phyloP scores from a whole-genome alignment of 2,888 invertebrate genomes.

The Colostygia pectinataria region DNA sequence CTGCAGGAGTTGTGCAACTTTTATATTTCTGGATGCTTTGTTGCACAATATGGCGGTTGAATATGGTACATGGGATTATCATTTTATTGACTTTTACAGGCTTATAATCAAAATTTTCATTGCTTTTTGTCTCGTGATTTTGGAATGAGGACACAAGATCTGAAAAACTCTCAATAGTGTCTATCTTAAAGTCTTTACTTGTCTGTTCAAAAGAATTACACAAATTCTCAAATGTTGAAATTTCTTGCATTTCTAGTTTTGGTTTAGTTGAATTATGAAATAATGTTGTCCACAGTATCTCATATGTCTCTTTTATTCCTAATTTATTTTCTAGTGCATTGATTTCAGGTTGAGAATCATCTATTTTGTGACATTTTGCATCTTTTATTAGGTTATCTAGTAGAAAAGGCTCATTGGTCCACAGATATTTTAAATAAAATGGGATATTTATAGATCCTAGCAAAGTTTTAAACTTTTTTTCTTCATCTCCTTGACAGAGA shows the following conservation, averaged over 20 bases:
- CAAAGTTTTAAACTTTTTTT: slow-evolving; percentile 80
- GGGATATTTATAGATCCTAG: slow-evolving; percentile 80
- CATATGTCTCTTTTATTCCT: slow-evolving; percentile 17
- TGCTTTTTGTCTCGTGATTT: slow-evolving; percentile 21
- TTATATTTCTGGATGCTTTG: slow-evolving; percentile 4
- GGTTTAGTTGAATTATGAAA: slow-evolving; percentile 30
- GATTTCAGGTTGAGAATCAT: background rate
- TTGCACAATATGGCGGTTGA: slow-evolving; percentile 10
- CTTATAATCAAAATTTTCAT: slow-evolving; percentile 6
- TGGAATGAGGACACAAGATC: slow-evolving; percentile 18
- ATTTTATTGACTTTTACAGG: slow-evolving; percentile 13
- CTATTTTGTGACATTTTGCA: slow-evolving; percentile 2
- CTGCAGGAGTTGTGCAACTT: background rate
- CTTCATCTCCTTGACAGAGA: slow-evolving; percentile 86
- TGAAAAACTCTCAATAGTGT: slow-evolving; percentile 21
- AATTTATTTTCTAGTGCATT: slow-evolving; percentile 9
- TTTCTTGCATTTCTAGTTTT: slow-evolving; percentile 1
- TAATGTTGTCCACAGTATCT: slow-evolving; percentile 48
- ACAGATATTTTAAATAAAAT: slow-evolving; percentile 51
- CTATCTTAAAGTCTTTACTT: slow-evolving; percentile 1
- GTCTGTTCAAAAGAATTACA: slow-evolving; percentile 25
- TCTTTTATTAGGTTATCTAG: background rate
- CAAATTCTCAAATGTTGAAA: slow-evolving; percentile 17
- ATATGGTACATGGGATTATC: slow-evolving; percentile 6
- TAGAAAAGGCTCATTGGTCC: slow-evolving; percentile 47